A percentile compares a stretch with the other conserved stretches of the same genome.
phyloP scores from a whole-genome alignment of 2,113 vertebrate species.

The Fulmarus glacialis region DNA sequence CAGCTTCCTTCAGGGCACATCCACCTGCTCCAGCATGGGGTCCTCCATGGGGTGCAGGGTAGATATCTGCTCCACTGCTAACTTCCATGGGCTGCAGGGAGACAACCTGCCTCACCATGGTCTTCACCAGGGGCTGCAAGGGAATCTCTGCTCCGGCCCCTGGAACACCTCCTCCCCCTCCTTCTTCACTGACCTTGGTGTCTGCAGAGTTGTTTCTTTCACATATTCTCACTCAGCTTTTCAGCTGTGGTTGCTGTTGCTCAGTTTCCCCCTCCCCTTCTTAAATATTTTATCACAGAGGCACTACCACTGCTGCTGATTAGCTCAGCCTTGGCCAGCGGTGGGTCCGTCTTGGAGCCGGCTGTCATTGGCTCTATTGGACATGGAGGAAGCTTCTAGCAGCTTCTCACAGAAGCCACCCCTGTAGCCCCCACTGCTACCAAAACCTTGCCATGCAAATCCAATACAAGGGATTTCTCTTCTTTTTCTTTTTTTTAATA shows the following conservation, averaged over 20 bases:
- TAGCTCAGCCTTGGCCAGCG: neutral
- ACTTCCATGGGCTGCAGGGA: neutral
- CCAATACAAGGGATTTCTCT: neutral
- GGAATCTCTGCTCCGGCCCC: neutral
- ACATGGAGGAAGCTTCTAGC: neutral
- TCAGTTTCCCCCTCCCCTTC: neutral
- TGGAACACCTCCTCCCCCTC: neutral
- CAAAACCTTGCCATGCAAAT: neutral
- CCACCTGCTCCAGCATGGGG: neutral
- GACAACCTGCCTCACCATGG: neutral
- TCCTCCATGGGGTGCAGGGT: neutral
- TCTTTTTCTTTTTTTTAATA: too few relatives aligned
- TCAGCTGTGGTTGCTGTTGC: neutral
- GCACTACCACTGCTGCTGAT: rapidly evolving
- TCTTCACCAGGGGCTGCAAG: neutral
- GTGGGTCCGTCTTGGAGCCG: rapidly evolving
- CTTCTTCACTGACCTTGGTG: neutral
- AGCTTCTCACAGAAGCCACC: neutral
- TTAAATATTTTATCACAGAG: neutral
- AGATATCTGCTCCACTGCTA: neutral
- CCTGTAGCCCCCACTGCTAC: neutral
- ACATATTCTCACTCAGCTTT: neutral
- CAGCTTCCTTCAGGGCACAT: neutral
- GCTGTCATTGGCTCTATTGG: neutral
- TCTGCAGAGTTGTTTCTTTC: neutral